Base-by-base conservation (phyloP, 2,797 vertebrate genomes). In the Diplodus puntazzo region DNA sequence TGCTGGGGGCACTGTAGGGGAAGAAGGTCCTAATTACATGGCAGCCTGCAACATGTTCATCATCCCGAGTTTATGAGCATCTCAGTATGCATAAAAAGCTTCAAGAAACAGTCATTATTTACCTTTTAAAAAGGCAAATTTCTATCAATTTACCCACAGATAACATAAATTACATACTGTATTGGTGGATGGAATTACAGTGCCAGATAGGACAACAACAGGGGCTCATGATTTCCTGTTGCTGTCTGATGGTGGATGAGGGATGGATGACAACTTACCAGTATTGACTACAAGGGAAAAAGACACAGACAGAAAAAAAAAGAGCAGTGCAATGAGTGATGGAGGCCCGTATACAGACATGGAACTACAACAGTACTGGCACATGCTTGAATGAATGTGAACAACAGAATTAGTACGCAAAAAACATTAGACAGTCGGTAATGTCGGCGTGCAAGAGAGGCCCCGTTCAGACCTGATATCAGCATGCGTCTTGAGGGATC, bases 231-330 rank as follows among this genome's bases (percentile, higher is more conserved):
- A 95, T 89, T 93, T 95, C 94, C 89, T 93, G 90, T 90, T 94
- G 96, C 95, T 96, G 95, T 94, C 81, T 95, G 95, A 94, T 93
- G 96, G 95, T 95, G 91, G 96, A 95, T 95, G 96, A 96, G 18
- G 75, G 86, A 83, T 84, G 88, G 88, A 95, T 96, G 96, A 95
- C 95, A 97, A 98, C 97, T 98, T 98, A 98, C 97, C 97, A 95
- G 97, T 96, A 88, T 96, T 95, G 95, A 97, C 97, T 98, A 97
- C 88, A 34, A 97, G 92, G 84, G 92, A 94, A 96, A 96, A 89
- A 95, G 94, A 95, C 94, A 94, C 78, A 87, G 43, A 45, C 43
- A 27, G 27, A 45, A 45, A 92, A 79, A 75, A 95, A 95, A 94
- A 94, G 90, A 94, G 89, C 69, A 94, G 91, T 52, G 92, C 18